These are phyloP conservation scores for Aramus guarauna DNA, from an alignment of 2,113 vertebrate species.

Conservation along the genomic window DNA sequence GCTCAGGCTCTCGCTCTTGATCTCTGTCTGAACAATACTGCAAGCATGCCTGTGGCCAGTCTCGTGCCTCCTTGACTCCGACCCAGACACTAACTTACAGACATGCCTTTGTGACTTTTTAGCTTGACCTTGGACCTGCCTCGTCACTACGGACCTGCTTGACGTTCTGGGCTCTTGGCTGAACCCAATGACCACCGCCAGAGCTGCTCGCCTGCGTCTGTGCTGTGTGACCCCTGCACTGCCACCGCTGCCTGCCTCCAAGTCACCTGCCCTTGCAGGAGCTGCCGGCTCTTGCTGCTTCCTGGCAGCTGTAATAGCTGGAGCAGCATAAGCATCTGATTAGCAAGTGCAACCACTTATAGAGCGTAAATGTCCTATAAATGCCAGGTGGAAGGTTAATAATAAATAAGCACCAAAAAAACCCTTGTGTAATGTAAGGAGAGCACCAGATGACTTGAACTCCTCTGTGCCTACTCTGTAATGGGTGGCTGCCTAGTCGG, in stretches of 20 bases:
- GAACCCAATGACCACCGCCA: neutral
- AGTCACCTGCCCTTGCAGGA: neutral
- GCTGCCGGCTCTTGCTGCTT: neutral
- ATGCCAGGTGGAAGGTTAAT: neutral
- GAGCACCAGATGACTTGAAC: neutral
- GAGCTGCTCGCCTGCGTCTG: neutral
- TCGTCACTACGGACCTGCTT: neutral
- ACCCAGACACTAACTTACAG: neutral
- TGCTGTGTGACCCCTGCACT: neutral
- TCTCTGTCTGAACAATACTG: neutral
- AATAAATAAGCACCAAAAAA: neutral
- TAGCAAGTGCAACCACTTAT: neutral
- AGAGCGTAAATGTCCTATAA: neutral
- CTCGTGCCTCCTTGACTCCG: fast-evolving
- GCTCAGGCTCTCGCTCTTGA: neutral
- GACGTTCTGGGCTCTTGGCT: neutral
- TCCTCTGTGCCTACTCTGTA: neutral
- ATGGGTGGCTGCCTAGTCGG: neutral
- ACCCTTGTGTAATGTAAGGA: neutral
- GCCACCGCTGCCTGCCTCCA: neutral
- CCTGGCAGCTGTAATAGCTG: neutral
- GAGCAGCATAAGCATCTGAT: neutral
- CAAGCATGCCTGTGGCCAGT: neutral
- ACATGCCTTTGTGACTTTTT: neutral
- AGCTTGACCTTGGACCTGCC: neutral